Evolutionary conservation across 2,113 vertebrate species (phyloP).

Genomic region (Scopus umbretta): DNA sequence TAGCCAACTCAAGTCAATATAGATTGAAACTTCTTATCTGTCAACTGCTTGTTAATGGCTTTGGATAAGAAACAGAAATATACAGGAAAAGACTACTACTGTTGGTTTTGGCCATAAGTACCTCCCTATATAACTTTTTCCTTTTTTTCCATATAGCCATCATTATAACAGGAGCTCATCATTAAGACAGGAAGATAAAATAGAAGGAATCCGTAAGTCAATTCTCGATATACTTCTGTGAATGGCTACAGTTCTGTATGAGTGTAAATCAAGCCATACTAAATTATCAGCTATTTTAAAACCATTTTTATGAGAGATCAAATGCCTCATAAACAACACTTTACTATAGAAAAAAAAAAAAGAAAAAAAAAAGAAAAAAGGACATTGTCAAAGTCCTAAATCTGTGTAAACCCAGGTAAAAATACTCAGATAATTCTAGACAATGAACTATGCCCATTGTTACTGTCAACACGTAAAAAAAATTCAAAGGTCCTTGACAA

Average conservation of each 20-base stretch:
- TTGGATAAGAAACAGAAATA: background rate
- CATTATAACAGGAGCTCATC: background rate
- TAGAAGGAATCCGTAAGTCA: background rate
- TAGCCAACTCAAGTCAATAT: background rate
- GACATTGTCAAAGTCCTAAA: background rate
- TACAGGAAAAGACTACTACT: background rate
- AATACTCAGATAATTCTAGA: background rate
- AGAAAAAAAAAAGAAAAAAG: background rate
- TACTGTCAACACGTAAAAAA: background rate
- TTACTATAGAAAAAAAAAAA: accelerated
- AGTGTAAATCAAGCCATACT: background rate
- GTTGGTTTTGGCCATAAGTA: background rate
- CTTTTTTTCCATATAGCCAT: background rate
- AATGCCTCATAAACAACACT: accelerated
- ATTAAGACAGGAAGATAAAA: background rate
- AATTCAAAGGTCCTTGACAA: background rate
- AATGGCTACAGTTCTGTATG: background rate
- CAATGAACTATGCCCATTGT: background rate
- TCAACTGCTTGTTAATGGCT: background rate
- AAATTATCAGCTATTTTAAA: background rate
- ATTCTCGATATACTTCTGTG: background rate
- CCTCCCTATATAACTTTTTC: accelerated
- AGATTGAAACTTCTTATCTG: background rate
- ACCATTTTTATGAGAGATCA: background rate
- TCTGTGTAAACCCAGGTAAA: background rate